Base-by-base conservation (phyloP, 2,113 vertebrate species). In the Arizona elegans region DNA sequence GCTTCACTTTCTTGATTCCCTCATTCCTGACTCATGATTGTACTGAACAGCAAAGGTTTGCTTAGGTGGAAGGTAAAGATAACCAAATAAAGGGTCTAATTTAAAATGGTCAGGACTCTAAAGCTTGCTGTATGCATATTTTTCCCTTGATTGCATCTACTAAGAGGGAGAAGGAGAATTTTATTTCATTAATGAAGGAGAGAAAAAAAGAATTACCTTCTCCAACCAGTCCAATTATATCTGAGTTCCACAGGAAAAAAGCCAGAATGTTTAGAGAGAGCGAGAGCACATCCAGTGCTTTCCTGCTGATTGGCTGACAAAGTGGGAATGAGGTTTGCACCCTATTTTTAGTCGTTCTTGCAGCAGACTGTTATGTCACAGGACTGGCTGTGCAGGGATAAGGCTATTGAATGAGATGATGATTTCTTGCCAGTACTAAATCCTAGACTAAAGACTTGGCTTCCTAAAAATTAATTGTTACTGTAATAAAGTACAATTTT, bases 321-420 rank as follows among this genome's bases (percentile, higher is more conserved):
- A 1, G 24, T 54, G 94, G 93, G 95, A 92, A 96, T 95, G 96
- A 95, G 96, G 96, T 91, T 95, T 90, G 86, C 93, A 91, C 56
- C 92, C 96, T 96, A 96, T 97, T 96, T 97, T 97, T 97, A 96
- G 96, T 4, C 0, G 94, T 95, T 96, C 93, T 94, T 95, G 94
- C 95, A 95, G 97, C 95, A 90, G 93, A 87, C 90, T 92, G 75
- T 94, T 15, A 86, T 3, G 93, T 95, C 92, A 21, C 90, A 0
- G 92, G 70, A 91, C 91, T 52, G 21, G 43, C 88, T 93, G 93
- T 93, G 95, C 7, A 15, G 95, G 96, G 95, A 91, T 92, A 89
- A 90, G 58, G 95, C 93, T 92, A 86, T 13, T 0, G 29, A 0
- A 62, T 21, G 59, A 2, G 91, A 70, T n/a, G 33, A 92, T 95